Evolutionary conservation across 1,140 invertebrate species (phyloP).

Genomic region (Andrena cerasifolii): DNA sequence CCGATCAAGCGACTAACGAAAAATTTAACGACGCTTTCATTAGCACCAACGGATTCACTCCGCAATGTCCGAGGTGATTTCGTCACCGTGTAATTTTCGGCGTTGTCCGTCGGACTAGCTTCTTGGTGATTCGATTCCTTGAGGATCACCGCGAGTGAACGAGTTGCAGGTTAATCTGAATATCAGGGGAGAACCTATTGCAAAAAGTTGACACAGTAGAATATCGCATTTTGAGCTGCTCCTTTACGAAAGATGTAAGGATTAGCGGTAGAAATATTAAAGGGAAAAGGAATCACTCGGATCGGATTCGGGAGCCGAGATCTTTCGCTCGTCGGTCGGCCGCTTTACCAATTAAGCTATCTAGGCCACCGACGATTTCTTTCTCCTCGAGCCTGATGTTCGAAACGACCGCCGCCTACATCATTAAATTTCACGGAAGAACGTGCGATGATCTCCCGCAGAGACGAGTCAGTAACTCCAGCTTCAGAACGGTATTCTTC

Average conservation of each 20-base stretch:
- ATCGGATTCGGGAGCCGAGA: neutral
- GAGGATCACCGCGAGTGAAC: too few species aligned
- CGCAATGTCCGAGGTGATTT: too few species aligned
- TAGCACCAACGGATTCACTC: neutral
- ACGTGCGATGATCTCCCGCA: neutral
- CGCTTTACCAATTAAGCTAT: conserved; percentile 3
- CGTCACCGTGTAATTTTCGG: too few species aligned
- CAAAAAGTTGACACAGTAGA: too few species aligned
- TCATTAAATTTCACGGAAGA: neutral
- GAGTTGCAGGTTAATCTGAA: too few species aligned
- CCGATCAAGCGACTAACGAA: conserved; percentile 31
- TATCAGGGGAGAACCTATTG: too few species aligned
- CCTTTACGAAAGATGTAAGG: too few species aligned
- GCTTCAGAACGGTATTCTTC: neutral
- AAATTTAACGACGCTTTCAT: conserved; percentile 31
- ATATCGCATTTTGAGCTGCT: too few species aligned
- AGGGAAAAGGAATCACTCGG: neutral
- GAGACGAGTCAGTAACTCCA: neutral
- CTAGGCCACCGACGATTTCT: conserved; percentile 7
- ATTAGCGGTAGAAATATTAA: too few species aligned
- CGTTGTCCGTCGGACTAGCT: neutral
- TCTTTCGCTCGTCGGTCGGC: neutral
- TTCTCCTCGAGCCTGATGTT: neutral
- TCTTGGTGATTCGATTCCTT: neutral
- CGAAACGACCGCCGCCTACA: neutral